A percentile compares a stretch with the other conserved stretches of the same genome.
Evolutionary conservation across 1,140 invertebrate genomes (phyloP).

Genomic region (Solen grandis): DNA sequence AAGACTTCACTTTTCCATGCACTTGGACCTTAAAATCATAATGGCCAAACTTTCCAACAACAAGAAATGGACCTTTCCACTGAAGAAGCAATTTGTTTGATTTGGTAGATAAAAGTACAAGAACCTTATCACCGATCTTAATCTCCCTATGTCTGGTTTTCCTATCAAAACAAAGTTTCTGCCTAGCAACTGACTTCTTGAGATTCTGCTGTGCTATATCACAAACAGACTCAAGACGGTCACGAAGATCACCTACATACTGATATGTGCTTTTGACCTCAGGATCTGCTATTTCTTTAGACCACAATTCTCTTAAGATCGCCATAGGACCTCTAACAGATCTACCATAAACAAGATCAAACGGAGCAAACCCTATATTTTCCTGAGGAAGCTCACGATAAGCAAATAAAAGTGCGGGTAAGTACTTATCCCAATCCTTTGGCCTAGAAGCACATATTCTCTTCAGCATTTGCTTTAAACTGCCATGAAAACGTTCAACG

Average conservation of each 20-base stretch:
- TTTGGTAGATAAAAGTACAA: conserved; percentile 43
- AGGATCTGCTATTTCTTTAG: conserved; percentile 31
- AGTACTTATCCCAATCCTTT: conserved; percentile 60
- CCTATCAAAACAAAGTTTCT: conserved; percentile 52
- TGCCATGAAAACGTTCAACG: conserved; percentile 64
- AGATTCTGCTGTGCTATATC: conserved; percentile 44
- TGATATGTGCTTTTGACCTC: conserved; percentile 62
- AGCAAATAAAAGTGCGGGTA: conserved; percentile 57
- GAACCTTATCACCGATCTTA: conserved; percentile 54
- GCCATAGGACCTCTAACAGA: conserved; percentile 63
- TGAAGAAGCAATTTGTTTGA: conserved; percentile 54
- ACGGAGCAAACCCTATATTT: conserved; percentile 66
- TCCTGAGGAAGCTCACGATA: conserved; percentile 59
- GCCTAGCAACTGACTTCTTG: background rate
- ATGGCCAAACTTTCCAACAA: conserved; percentile 1
- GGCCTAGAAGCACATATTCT: conserved; percentile 39
- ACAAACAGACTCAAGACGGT: conserved; percentile 49
- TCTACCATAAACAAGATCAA: conserved; percentile 66
- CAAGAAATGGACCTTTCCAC: conserved; percentile 50
- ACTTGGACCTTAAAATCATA: conserved; percentile 48
- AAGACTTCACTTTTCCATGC: conserved; percentile 39
- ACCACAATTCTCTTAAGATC: conserved; percentile 65
- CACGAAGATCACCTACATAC: conserved; percentile 60
- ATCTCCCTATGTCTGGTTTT: conserved; percentile 29
- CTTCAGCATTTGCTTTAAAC: conserved; percentile 63